A percentile compares a stretch with the other conserved stretches of the same genome.
Conservation (phyloP, 2,888 invertebrate genomes). For the Penaeus monodon region DNA sequence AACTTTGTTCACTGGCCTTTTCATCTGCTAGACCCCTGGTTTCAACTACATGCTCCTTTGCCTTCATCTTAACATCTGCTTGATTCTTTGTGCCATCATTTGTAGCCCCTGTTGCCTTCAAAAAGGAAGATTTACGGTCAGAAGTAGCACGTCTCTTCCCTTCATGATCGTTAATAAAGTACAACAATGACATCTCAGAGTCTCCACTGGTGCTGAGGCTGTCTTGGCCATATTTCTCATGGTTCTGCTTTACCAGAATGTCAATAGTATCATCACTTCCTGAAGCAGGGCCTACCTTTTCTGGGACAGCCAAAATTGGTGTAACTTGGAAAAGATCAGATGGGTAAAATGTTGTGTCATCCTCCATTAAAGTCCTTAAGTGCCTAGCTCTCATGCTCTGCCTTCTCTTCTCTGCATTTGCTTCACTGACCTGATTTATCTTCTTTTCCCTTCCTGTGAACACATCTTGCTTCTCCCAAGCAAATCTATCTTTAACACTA, state of each 20-base stretch:
- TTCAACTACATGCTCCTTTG: no score
- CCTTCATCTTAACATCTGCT: no score
- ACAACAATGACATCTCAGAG: slow-evolving; percentile 45
- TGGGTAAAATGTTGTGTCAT: slow-evolving; percentile 22
- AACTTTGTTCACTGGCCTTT: no score
- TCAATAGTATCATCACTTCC: slow-evolving; percentile 52
- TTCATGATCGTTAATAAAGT: slow-evolving; percentile 32
- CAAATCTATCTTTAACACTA: not conserved
- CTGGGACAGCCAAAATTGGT: not conserved
- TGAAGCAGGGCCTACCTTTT: slow-evolving; percentile 5
- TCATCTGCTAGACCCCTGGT: no score
- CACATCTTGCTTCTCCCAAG: not conserved
- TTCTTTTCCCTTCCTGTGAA: not conserved
- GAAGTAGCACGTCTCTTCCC: not conserved
- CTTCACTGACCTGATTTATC: not conserved
- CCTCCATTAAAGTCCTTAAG: slow-evolving; percentile 6
- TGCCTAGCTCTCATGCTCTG: not conserved
- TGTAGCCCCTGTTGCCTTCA: no score
- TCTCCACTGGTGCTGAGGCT: slow-evolving; percentile 26
- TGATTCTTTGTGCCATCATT: no score
- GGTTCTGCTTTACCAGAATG: slow-evolving; percentile 38
- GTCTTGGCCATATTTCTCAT: slow-evolving; percentile 30
- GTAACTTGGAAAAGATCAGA: slow-evolving; percentile 21
- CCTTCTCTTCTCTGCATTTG: not conserved
- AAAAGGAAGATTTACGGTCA: not conserved